Evolutionary conservation across 2,113 vertebrate genomes (phyloP), one percentile per base, ranked within the genome.

Genomic region (Myiopsitta monachus): DNA sequence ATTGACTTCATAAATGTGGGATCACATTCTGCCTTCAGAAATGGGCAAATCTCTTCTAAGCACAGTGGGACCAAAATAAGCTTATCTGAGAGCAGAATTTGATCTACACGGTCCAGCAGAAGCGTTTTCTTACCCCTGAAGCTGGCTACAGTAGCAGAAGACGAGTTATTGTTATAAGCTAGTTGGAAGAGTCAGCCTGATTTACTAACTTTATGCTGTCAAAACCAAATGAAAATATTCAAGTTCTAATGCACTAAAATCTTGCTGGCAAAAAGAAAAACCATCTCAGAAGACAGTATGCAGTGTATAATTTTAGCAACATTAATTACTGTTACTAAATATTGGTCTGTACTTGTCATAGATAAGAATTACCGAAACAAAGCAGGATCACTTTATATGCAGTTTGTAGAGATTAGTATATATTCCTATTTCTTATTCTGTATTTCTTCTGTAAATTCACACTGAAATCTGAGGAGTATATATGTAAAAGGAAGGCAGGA

Each of bases 71-170:
- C 88, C 77, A 94, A 55, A 76, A 63, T 89, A 41, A 62, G 39
- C 23, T 90, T 55, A 33, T 54, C 47, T 91, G 69, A 92, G 49
- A 89, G 83, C 54, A 95, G 83, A 95, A 91, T 85, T 54, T 79
- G 49, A 83, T 30, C 80, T 75, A 76, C 26, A 43, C 31, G 41
- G n/a, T 87, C 38, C 73, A 82, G 8, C 22, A 87, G 44, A 87
- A 79, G 27, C 9, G 10, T 83, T 57, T 86, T 77, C 62, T 69
- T 30, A 61, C 11, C 47, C 39, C 24, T 84, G n/a, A 79, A 79
- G 46, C 38, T 3, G 2, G 11, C 39, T 59, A 4, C 18, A 73
- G n/a, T 54, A 49, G 27, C 84, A 78, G 64, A 88, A 61, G 18
- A 13, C 0, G 0, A 24, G 11, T 87, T 91, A 23, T 4, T 75